Evolutionary conservation across 2,888 invertebrate species (phyloP), one percentile per base, ranked within the genome.

Genomic region (Eilema griseolum): DNA sequence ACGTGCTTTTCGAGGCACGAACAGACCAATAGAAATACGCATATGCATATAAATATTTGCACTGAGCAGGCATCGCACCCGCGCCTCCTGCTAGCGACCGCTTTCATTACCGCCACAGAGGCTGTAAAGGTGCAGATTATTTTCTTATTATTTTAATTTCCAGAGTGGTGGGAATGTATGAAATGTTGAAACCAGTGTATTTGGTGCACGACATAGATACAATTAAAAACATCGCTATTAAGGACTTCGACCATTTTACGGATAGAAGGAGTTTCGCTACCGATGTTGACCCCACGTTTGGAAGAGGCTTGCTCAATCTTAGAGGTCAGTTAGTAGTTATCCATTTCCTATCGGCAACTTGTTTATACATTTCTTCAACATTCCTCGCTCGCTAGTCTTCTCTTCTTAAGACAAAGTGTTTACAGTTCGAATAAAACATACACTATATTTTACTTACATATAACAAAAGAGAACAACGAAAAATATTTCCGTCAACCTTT

Each of bases 241-340:
- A 95, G 70, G 95, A 96, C 77, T 96, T 96, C 62, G 95, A 96
- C 69, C 85, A 95, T 73, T 96, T 96, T 74, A 74, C 90, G 0
- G 95, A 96, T 83, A 94, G 94, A 78, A 88, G 90, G 3, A 72
- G 77, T 11, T 60, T 92, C 61, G 72, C 66, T 23, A 28, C 41
- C 52, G 16, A n/a, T 73, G 90, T 10, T 4, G 96, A 96, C 56
- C 92, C 93, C 0, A 71, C 96, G 0, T 96, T 96, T 79, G 93
- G 91, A 0, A 95, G 93, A 70, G 93, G 90, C 14, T 78, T 96
- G 5, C 88, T 95, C 63, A 83, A 89, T 1, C 85, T 96, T 77
- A 91, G 89, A 75, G 95, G 96, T 91, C 75, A 63, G 61, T 65
- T 2, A 31, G 8, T 46, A 46, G 37, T 37, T 61, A 33, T 33